phyloP scores from a whole-genome alignment of 2,888 invertebrate species.

The Plemyria rubiginata region DNA sequence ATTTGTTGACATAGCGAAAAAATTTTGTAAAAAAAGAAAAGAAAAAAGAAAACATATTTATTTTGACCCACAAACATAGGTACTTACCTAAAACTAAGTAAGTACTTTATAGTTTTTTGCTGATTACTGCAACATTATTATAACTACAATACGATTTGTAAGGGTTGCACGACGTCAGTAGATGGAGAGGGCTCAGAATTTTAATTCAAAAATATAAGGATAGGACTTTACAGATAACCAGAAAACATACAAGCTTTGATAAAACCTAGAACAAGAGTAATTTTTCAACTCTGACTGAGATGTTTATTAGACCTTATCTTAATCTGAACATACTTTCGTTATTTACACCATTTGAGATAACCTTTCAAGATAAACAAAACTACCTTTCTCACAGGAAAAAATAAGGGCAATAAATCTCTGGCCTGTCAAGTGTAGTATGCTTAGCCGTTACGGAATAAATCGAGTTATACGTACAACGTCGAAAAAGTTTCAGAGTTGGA shows the following conservation, averaged over 20 bases:
- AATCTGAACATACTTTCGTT: conserved; percentile 46
- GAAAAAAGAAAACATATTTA: no score
- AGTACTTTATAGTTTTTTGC: no score
- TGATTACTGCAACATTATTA: no score
- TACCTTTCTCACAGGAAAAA: conserved; percentile 64
- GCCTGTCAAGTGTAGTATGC: conserved; percentile 70
- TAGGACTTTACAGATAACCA: no score
- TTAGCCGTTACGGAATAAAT: conserved; percentile 69
- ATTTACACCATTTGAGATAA: conserved; percentile 46
- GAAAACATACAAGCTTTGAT: background rate
- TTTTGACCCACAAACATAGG: no score
- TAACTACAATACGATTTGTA: no score
- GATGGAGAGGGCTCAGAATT: no score
- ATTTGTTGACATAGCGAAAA: no score
- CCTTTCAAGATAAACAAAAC: conserved; percentile 43
- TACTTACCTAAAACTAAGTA: no score
- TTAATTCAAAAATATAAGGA: no score
- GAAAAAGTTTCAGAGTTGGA: conserved; percentile 48
- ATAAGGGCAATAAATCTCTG: conserved; percentile 67
- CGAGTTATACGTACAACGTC: conserved; percentile 63
- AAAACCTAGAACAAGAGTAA: conserved; percentile 9
- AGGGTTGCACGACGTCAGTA: no score
- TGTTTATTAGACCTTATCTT: conserved; percentile 38
- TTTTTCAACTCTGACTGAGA: conserved; percentile 35
- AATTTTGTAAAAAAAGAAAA: no score